Percentiles rank a stretch among this genome's conserved stretches.
These are phyloP conservation scores for Cyanoliseus patagonus DNA, from an alignment of 2,113 vertebrate species.

Conservation along the genomic window DNA sequence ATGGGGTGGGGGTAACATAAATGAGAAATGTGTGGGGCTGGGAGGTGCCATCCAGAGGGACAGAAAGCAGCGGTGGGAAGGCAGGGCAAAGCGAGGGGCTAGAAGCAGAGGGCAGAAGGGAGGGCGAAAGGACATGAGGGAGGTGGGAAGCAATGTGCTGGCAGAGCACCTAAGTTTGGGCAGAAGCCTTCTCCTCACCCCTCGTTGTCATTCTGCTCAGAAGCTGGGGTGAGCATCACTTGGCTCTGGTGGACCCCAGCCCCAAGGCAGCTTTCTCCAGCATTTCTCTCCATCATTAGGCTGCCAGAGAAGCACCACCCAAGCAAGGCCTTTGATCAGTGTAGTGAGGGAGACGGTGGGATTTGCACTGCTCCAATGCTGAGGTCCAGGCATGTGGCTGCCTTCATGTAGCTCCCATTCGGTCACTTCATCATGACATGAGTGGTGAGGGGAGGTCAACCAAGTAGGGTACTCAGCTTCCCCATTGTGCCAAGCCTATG, in stretches of 20 bases:
- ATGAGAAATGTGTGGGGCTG: not conserved
- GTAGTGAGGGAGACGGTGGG: not conserved
- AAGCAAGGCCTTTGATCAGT: not conserved
- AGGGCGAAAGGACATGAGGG: not conserved
- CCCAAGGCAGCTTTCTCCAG: not conserved
- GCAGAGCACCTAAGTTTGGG: not conserved
- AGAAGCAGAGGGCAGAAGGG: not conserved
- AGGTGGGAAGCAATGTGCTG: not conserved
- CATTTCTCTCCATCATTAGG: not conserved
- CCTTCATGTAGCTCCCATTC: not conserved
- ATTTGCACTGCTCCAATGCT: not conserved
- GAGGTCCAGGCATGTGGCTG: not conserved
- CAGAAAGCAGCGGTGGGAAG: not conserved
- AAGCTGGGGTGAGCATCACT: not conserved
- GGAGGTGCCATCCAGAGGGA: not conserved
- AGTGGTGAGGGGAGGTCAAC: not conserved
- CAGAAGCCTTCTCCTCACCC: not conserved
- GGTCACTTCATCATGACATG: not conserved
- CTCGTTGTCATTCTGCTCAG: not conserved
- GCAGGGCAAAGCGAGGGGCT: not conserved
- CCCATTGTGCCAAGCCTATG: not conserved
- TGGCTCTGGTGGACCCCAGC: not conserved
- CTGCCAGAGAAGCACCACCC: not conserved
- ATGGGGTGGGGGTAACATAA: not conserved
- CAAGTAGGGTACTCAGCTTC: rapidly evolving